Conservation (phyloP, 2,797 vertebrate genomes). For the Pangasius sanitwongsei region DNA sequence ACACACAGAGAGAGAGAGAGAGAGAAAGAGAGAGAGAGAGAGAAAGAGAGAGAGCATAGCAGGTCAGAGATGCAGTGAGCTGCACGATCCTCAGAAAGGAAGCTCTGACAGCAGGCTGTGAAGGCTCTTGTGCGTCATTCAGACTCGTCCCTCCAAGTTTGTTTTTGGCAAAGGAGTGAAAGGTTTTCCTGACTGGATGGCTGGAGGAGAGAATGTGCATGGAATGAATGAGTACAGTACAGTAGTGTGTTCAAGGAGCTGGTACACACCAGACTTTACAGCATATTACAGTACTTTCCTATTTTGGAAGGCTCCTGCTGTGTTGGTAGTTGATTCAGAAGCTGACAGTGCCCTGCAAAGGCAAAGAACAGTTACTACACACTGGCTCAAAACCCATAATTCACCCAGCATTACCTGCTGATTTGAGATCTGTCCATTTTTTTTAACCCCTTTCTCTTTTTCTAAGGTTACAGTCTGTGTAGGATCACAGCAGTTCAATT, state of each 20-base stretch:
- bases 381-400: slow-evolving; percentile 1
- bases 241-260: slow-evolving; percentile 39
- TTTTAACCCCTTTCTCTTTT: not conserved
- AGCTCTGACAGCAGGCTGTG: slow-evolving; percentile 54
- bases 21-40: not conserved
- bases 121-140: slow-evolving; percentile 59
- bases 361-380: slow-evolving; percentile 51
- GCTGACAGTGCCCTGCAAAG: slow-evolving; percentile 54
- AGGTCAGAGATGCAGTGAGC: slow-evolving; percentile 27
- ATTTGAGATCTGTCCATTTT: not conserved
- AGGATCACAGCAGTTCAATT: not conserved
- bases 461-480: not conserved
- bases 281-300: slow-evolving; percentile 42
- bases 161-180: slow-evolving; percentile 58
- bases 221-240: slow-evolving; percentile 53
- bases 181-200: slow-evolving; percentile 52
- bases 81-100: slow-evolving; percentile 54
- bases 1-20: not conserved
- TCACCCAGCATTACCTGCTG: not conserved
- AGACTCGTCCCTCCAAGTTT: slow-evolving; percentile 52
- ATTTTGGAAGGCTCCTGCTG: slow-evolving; percentile 9
- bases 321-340: slow-evolving; percentile 28
- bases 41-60: not conserved
- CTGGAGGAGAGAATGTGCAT: slow-evolving; percentile 43
- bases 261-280: slow-evolving; percentile 24